These are phyloP conservation scores for Tretioscincus oriximinensis DNA, from an alignment of 2,113 vertebrate species.

Conservation along the genomic window DNA sequence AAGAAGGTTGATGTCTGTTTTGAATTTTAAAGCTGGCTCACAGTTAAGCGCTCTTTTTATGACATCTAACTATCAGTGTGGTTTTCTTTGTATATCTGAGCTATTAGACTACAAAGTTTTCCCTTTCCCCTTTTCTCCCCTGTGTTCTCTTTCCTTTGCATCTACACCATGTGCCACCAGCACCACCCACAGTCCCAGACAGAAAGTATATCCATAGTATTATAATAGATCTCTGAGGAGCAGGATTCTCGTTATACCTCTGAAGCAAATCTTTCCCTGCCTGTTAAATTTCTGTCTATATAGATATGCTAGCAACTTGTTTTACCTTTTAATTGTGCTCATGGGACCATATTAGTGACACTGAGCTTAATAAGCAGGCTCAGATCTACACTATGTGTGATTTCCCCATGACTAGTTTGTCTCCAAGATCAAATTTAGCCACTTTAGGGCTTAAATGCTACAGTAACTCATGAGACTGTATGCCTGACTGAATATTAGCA, in stretches of 20 bases:
- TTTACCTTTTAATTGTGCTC: conserved; percentile 66
- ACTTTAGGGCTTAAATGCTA: conserved; percentile 21
- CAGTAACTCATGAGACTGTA: conserved; percentile 17
- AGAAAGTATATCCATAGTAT: conserved; percentile 42
- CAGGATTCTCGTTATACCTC: conserved; percentile 61
- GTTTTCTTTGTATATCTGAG: background rate
- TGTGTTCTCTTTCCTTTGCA: too few relatives aligned
- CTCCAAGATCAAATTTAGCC: conserved; percentile 30
- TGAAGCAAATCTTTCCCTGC: conserved; percentile 54
- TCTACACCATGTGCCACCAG: too few relatives aligned
- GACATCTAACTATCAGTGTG: conserved; percentile 42
- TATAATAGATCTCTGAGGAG: conserved; percentile 42
- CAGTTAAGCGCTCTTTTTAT: conserved; percentile 21
- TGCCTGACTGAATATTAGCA: background rate
- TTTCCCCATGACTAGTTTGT: conserved; percentile 24
- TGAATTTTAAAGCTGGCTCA: conserved; percentile 24
- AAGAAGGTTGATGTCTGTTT: conserved; percentile 46
- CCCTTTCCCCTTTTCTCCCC: too few relatives aligned
- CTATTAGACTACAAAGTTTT: conserved; percentile 41
- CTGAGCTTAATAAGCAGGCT: conserved; percentile 52
- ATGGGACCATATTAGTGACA: conserved; percentile 59
- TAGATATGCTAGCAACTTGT: conserved; percentile 35
- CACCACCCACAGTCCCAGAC: background rate
- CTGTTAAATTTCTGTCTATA: conserved; percentile 35
- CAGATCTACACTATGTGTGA: conserved; percentile 22